Conservation (phyloP, 30 jellyfish, hydroid and myxozoan species). For the Mastigias papua region DNA sequence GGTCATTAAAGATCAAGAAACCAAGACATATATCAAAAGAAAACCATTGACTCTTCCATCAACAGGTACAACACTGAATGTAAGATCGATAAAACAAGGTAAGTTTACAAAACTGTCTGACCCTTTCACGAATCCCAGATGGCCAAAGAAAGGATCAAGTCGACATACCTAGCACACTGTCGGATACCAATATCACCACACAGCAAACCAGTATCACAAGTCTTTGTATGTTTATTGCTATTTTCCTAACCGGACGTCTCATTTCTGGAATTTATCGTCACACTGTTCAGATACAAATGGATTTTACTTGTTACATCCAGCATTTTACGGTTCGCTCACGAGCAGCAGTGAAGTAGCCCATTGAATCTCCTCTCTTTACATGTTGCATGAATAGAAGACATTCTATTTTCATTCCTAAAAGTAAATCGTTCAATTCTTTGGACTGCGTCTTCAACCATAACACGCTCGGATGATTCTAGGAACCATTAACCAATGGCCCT, state of each 20-base stretch:
- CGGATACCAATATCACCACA: background rate
- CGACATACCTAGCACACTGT: background rate
- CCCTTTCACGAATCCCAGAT: constrained; percentile 3
- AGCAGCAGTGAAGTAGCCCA: background rate
- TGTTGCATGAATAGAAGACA: background rate
- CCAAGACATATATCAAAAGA: background rate
- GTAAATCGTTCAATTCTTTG: background rate
- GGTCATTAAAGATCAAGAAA: constrained; percentile 9
- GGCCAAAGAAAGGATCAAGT: background rate
- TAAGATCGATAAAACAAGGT: background rate
- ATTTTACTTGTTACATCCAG: background rate
- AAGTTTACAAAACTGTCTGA: constrained; percentile 8
- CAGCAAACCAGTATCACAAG: background rate
- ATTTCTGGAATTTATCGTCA: background rate
- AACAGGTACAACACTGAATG: constrained; percentile 10
- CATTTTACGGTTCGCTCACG: background rate
- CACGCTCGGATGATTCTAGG: constrained; percentile 48
- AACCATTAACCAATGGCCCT: constrained; percentile 35
- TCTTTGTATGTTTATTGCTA: background rate
- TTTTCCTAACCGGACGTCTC: background rate
- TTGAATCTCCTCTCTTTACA: background rate
- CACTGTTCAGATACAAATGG: background rate
- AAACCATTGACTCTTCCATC: background rate
- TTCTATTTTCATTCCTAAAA: background rate
- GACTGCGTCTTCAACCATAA: constrained; percentile 26